Conservation (phyloP, 2,888 invertebrate species). For the Drosophila acutilabella region DNA sequence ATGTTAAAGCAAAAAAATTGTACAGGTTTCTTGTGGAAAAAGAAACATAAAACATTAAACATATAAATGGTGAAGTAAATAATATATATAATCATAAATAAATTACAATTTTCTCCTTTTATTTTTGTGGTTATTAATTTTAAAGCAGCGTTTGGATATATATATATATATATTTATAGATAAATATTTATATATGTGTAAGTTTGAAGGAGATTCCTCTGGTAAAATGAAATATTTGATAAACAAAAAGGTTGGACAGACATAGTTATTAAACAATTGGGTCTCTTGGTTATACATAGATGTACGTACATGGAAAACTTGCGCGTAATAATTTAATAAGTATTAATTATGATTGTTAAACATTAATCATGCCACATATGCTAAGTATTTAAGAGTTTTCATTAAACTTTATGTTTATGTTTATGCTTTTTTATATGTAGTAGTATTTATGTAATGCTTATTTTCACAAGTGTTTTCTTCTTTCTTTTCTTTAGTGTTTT, state of each 20-base stretch:
- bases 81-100: conserved; percentile 53
- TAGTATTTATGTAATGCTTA: conserved; percentile 69
- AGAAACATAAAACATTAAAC: conserved; percentile 47
- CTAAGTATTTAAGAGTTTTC: conserved; percentile 46
- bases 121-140: conserved; percentile 14
- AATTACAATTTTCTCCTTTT: conserved; percentile 59
- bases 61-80: conserved; percentile 45
- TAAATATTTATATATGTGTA: conserved; percentile 21
- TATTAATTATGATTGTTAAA: conserved; percentile 60
- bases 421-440: conserved; percentile 32
- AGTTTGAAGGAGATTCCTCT: conserved; percentile 45
- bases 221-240: conserved; percentile 20
- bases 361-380: conserved; percentile 63
- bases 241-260: conserved; percentile 37
- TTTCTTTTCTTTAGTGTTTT: conserved; percentile 6
- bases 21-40: conserved; percentile 62
- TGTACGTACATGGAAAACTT: conserved; percentile 44
- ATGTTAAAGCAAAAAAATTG: conserved; percentile 73
- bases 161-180: conserved; percentile 24
- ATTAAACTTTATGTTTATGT: conserved; percentile 43
- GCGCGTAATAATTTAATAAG: conserved; percentile 54
- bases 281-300: conserved; percentile 22
- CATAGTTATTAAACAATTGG: conserved; percentile 32
- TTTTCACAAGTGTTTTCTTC: conserved; percentile 77
- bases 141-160: conserved; percentile 35